These are phyloP conservation scores for Ranitomeya imitator DNA, from an alignment of 2,113 vertebrate genomes.

Conservation along the genomic window DNA sequence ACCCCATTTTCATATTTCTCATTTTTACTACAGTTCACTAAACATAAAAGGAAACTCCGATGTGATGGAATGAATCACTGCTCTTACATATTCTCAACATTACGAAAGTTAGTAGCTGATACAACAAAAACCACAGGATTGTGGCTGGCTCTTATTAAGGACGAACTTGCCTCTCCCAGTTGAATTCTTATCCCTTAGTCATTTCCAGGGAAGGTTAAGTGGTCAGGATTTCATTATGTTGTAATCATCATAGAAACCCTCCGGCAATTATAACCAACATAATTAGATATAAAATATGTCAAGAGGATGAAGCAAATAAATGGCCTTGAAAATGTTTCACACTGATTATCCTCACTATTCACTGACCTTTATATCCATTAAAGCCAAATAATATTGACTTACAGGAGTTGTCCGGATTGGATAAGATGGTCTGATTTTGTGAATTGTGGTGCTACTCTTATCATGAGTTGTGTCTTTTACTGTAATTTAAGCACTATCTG, in stretches of 20 bases:
- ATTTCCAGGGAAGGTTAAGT: constrained; percentile 39
- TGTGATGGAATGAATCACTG: not conserved
- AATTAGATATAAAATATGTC: not conserved
- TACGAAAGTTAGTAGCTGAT: not conserved
- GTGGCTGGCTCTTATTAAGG: constrained; percentile 22
- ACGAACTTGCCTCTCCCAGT: not conserved
- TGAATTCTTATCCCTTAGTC: constrained; percentile 36
- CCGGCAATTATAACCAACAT: not conserved
- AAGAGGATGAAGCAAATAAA: not conserved
- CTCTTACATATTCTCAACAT: not conserved
- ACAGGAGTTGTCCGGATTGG: no score
- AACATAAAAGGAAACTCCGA: not conserved
- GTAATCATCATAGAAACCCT: not conserved
- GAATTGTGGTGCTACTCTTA: no score
- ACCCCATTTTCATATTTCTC: no score
- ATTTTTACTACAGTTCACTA: no score
- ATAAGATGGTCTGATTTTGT: no score
- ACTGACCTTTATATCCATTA: no score
- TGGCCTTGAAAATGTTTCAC: no score
- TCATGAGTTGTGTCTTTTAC: no score
- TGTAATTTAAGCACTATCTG: no score
- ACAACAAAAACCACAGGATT: constrained; percentile 42
- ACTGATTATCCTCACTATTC: no score
- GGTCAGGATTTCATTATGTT: constrained; percentile 40
- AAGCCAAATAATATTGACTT: no score